phyloP scores from a whole-genome alignment of 1,140 invertebrate genomes.

The Leptonema lineaticorne region DNA sequence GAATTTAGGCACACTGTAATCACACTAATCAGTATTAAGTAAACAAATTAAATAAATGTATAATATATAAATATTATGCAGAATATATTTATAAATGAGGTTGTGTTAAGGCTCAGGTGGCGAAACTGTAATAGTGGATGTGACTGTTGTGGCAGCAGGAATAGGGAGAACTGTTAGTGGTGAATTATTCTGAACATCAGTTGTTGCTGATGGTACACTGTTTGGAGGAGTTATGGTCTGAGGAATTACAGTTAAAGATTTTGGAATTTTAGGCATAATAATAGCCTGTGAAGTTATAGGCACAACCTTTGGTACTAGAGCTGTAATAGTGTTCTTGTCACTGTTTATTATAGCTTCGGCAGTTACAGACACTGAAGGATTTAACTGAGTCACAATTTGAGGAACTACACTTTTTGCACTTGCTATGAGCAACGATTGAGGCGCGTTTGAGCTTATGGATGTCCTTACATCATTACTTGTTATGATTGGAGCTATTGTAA shows the following conservation, averaged over 20 bases:
- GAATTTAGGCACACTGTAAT: conserved; percentile 42
- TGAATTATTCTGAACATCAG: conserved; percentile 25
- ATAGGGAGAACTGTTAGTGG: conserved; percentile 9
- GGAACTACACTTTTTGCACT: conserved; percentile 17
- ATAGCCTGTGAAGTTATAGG: conserved; percentile 44
- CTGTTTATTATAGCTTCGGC: conserved; percentile 41
- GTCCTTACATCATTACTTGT: conserved; percentile 35
- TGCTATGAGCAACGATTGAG: conserved; percentile 45
- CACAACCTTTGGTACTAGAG: conserved; percentile 36
- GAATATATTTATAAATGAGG: conserved; percentile 39
- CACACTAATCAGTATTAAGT: conserved; percentile 46
- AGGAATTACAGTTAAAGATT: conserved; percentile 72
- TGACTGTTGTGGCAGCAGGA: conserved; percentile 22
- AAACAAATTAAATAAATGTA: conserved; percentile 36
- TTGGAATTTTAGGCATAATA: conserved; percentile 71
- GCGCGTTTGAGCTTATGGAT: conserved; percentile 41
- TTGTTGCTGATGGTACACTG: conserved; percentile 8
- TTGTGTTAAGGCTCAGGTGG: conserved; percentile 52
- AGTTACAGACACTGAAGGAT: conserved; percentile 45
- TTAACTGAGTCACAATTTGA: conserved; percentile 39
- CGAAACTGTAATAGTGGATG: conserved; percentile 30
- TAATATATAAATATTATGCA: no score
- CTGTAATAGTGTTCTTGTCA: conserved; percentile 21
- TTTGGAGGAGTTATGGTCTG: conserved; percentile 51
- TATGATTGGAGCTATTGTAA: conserved; percentile 53